Conservation (phyloP, 1,140 invertebrate genomes). For the Harlomillsia oculata region DNA sequence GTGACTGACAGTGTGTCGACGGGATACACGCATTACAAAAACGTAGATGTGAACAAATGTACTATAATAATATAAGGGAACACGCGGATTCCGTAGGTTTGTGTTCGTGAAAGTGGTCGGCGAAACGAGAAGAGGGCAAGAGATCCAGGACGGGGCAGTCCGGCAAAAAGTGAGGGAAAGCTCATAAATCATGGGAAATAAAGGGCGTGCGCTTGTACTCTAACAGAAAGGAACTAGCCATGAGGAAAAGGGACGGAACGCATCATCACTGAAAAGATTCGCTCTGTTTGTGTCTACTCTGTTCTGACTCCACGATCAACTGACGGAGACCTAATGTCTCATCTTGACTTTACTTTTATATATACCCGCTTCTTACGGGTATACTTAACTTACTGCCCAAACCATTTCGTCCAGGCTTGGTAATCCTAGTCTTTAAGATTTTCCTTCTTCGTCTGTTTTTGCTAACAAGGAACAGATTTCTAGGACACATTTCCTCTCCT, state of each 20-base stretch:
- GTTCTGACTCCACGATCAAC: too few species aligned
- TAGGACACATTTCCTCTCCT: too few species aligned
- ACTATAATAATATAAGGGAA: background rate
- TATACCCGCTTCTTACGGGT: too few species aligned
- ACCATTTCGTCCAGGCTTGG: too few species aligned
- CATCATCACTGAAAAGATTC: too few species aligned
- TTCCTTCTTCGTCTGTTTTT: too few species aligned
- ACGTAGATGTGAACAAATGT: background rate
- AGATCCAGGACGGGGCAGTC: background rate
- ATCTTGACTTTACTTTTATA: too few species aligned
- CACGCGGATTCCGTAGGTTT: background rate
- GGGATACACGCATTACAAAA: background rate
- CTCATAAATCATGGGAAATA: constrained; percentile 28
- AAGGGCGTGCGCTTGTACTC: constrained; percentile 6
- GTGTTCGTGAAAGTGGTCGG: background rate
- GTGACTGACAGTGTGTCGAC: background rate
- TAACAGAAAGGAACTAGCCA: constrained; percentile 27
- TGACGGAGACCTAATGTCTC: too few species aligned
- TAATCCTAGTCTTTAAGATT: too few species aligned
- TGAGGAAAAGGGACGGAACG: constrained; percentile 15
- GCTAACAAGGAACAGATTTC: too few species aligned
- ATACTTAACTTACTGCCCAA: too few species aligned
- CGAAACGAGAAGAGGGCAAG: background rate
- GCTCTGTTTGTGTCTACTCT: too few species aligned
- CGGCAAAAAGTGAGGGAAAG: constrained; percentile 10